phyloP scores from a whole-genome alignment of 64 coral and sea anemone species.

The Anthopleura sola region DNA sequence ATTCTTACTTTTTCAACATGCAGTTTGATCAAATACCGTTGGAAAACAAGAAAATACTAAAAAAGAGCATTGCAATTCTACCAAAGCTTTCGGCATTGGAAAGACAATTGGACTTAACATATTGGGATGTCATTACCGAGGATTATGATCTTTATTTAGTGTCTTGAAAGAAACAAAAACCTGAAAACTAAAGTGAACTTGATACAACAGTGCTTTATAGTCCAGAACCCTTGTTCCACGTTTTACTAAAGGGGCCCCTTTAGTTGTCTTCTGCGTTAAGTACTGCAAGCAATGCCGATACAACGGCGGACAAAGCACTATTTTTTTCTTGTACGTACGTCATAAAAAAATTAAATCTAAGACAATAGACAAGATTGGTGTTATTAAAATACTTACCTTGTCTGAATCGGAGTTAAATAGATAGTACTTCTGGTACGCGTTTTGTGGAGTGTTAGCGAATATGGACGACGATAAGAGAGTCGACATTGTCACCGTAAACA shows the following conservation, averaged over 20 bases:
- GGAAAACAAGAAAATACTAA: neutral
- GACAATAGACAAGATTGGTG: neutral
- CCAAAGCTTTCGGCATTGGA: no score
- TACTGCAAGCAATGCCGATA: no score
- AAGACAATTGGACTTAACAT: neutral
- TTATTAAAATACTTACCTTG: neutral
- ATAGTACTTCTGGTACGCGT: constrained; percentile 26
- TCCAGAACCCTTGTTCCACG: no score
- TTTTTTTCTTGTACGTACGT: neutral
- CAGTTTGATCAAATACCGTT: neutral
- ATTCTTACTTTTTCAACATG: neutral
- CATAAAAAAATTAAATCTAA: neutral
- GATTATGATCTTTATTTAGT: neutral
- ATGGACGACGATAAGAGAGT: constrained; percentile 22
- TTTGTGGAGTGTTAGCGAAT: neutral
- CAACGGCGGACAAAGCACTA: no score
- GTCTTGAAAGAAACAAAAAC: neutral
- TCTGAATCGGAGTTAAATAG: constrained; percentile 13
- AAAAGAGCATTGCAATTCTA: no score
- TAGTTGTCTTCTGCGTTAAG: no score
- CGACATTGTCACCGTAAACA: constrained; percentile 16
- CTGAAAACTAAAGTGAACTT: neutral
- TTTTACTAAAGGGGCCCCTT: no score
- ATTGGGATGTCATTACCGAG: neutral
- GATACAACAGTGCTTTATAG: neutral